Evolutionary conservation across 1,140 invertebrate genomes (phyloP).

Genomic region (Berghia stephanieae): DNA sequence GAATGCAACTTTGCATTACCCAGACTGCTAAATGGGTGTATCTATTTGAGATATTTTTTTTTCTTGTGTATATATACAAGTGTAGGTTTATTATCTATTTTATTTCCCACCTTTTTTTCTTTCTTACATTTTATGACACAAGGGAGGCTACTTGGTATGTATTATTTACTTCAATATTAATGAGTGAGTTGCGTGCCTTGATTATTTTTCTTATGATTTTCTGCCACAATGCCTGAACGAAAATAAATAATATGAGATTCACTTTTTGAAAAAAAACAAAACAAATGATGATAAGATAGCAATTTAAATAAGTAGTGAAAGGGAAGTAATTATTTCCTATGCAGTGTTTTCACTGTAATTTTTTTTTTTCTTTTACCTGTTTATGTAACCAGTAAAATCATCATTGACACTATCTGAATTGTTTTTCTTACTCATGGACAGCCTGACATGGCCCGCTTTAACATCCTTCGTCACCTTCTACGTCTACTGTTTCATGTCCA

Average conservation of each 20-base stretch:
- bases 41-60: no score
- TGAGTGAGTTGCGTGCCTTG: not conserved
- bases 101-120: no score
- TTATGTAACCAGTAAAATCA: not conserved
- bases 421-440: constrained; percentile 41
- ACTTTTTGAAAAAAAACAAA: not conserved
- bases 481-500: constrained; percentile 93
- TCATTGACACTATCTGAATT: not conserved
- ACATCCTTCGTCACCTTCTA: constrained; percentile 91
- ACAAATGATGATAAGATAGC: not conserved
- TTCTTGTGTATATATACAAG: no score
- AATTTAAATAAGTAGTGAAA: not conserved
- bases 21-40: no score
- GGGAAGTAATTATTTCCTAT: not conserved
- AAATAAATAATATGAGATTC: not conserved
- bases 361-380: not conserved
- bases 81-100: no score
- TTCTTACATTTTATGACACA: no score
- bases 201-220: not conserved
- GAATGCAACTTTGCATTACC: no score
- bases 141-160: no score
- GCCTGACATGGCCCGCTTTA: constrained; percentile 84
- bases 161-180: not conserved
- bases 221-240: not conserved
- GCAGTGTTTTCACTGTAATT: not conserved